phyloP scores from a whole-genome alignment of 2,113 vertebrate genomes.

The Oophaga pumilio region DNA sequence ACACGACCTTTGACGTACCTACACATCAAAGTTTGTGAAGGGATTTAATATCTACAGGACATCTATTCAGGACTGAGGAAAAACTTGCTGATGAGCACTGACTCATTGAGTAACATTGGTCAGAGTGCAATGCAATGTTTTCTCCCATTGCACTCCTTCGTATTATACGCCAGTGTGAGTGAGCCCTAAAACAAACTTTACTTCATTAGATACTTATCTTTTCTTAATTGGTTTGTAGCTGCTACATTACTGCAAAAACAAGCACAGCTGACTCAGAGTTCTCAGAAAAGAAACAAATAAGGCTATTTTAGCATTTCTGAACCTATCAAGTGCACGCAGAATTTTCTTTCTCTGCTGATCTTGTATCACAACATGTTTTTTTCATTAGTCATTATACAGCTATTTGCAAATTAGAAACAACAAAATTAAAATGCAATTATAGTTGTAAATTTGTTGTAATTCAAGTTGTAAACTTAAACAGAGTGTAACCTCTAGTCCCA shows the following conservation, averaged over 20 bases:
- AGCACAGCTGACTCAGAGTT: slow-evolving; percentile 1
- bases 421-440: not conserved
- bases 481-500: no score
- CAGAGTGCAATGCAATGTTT: no score
- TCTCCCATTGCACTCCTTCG: no score
- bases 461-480: no score
- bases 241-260: not conserved
- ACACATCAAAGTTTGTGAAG: no score
- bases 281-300: slow-evolving; percentile 21
- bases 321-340: not conserved
- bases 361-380: not conserved
- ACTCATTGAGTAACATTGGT: no score
- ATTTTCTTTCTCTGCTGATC: slow-evolving; percentile 26
- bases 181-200: not conserved
- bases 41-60: no score
- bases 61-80: no score
- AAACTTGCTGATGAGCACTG: no score
- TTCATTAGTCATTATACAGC: not conserved
- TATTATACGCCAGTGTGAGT: no score
- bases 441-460: not conserved
- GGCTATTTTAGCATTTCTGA: slow-evolving; percentile 36
- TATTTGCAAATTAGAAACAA: not conserved
- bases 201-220: slow-evolving; percentile 2
- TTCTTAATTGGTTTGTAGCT: slow-evolving; percentile 12
- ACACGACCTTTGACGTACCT: no score